Percentiles rank a stretch among this genome's conserved stretches.
These are phyloP conservation scores for Panorpa germanica DNA, from an alignment of 2,888 invertebrate species.

Conservation along the genomic window DNA sequence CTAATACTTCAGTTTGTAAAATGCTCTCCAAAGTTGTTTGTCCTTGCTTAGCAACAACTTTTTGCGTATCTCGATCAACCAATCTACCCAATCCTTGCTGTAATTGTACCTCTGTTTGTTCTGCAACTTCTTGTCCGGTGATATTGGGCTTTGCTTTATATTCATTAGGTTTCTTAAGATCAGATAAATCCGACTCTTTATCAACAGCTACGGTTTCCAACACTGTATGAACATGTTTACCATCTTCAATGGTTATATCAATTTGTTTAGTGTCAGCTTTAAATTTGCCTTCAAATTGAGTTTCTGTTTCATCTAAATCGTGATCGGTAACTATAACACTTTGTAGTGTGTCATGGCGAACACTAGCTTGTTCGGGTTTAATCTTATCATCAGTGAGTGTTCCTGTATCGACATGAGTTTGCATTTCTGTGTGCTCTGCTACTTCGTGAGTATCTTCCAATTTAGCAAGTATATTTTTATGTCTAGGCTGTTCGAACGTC, in stretches of 20 bases:
- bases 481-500: no score
- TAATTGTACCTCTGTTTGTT: no score
- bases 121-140: slow-evolving; percentile 6
- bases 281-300: slow-evolving; percentile 23
- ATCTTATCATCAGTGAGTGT: background rate
- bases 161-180: slow-evolving; percentile 2
- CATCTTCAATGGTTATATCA: slow-evolving; percentile 27
- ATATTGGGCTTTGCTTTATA: slow-evolving; percentile 3
- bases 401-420: no score
- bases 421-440: no score
- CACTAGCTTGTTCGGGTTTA: background rate
- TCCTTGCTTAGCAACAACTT: background rate
- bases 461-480: no score
- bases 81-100: no score
- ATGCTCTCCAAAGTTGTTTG: slow-evolving; percentile 18
- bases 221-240: slow-evolving; percentile 25
- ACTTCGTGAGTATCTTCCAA: no score
- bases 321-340: background rate
- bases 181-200: slow-evolving; percentile 15
- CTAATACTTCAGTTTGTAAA: slow-evolving; percentile 22
- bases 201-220: slow-evolving; percentile 15
- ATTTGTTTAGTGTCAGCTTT: slow-evolving; percentile 28
- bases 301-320: slow-evolving; percentile 26
- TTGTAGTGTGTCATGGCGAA: background rate
- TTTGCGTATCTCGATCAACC: background rate